Evolutionary conservation across 2,113 vertebrate genomes (phyloP), one percentile per base, ranked within the genome.

Genomic region (human): DNA sequence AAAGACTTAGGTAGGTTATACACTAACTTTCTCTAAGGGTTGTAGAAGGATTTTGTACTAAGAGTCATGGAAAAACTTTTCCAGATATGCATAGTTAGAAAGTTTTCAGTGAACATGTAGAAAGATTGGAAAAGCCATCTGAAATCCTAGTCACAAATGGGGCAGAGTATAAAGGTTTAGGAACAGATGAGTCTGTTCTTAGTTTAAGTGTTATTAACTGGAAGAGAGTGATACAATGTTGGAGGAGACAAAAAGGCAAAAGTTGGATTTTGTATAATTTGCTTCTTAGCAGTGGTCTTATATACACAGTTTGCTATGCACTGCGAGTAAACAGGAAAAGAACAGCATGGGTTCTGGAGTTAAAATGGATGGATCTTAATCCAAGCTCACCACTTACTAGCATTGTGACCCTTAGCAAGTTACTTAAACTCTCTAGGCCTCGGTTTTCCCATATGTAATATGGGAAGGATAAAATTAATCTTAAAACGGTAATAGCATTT

Each of bases 1-100:
- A 84, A 96, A 94, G 88, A 64, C 45, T 43, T 68, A 43, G 35
- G 80, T 81, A 43, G 80, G 27, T 86, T 97, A 40, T 75, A 48
- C 45, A 72, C 5, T 82, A 32, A 89, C 75, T 93, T 94, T 84
- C 88, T 87, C n/a, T 84, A 61, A 76, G 61, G 38, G 7, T 66
- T 84, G 7, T 27, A 38, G 52, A 68, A 91, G 30, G 88, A 50
- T 79, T 85, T 94, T 93, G 17, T 75, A 72, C 25, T 81, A 91
- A 43, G 23, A 59, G 8, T 80, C n/a, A 75, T 11, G 45, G 43
- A 89, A 86, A 20, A 16, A 2, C 43, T 70, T 92, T 93, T 68
- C 35, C 48, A 81, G 40, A 73, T 73, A 12, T 61, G 45, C 43
- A 48, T 40, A 35, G 68, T 92, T 61, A 76, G 16, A 78, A 55